Percentiles rank a stretch among this genome's conserved stretches.
Evolutionary conservation across 1,140 invertebrate species (phyloP).

Genomic region (Macrosteles quadrilineatus): DNA sequence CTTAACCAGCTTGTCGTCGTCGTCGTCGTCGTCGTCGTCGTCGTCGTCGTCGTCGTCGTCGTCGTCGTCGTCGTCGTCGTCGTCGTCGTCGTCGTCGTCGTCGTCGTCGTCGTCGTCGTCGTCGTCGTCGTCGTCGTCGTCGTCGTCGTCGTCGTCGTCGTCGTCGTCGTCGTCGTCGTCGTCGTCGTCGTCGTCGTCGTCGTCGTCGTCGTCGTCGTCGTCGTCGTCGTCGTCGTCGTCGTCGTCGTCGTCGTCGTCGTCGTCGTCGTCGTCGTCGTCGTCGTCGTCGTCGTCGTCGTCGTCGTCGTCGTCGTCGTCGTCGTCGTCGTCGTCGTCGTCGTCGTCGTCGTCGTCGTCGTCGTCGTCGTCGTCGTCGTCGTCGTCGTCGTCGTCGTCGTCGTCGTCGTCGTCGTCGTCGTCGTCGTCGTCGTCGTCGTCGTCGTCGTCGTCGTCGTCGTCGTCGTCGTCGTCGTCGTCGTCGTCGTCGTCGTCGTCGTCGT

Average conservation of each 20-base stretch:
- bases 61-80: conserved; percentile 1
- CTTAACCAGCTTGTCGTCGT: no score
- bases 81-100: background rate
- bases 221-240: conserved; percentile 1
- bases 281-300: conserved; percentile 1
- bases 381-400: background rate
- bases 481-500: conserved; percentile 1
- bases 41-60: conserved; percentile 1
- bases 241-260: conserved; percentile 1
- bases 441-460: conserved; percentile 1
- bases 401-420: conserved; percentile 1
- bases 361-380: conserved; percentile 1
- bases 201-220: conserved; percentile 1
- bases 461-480: conserved; percentile 1
- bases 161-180: conserved; percentile 1
- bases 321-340: background rate
- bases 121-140: conserved; percentile 1
- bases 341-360: conserved; percentile 1
- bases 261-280: background rate
- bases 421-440: conserved; percentile 1
- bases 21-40: no score
- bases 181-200: conserved; percentile 1
- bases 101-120: conserved; percentile 1
- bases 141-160: background rate
- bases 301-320: conserved; percentile 1